These are phyloP conservation scores for Picathartes gymnocephalus DNA, from an alignment of 2,113 vertebrate species.

Conservation along the genomic window DNA sequence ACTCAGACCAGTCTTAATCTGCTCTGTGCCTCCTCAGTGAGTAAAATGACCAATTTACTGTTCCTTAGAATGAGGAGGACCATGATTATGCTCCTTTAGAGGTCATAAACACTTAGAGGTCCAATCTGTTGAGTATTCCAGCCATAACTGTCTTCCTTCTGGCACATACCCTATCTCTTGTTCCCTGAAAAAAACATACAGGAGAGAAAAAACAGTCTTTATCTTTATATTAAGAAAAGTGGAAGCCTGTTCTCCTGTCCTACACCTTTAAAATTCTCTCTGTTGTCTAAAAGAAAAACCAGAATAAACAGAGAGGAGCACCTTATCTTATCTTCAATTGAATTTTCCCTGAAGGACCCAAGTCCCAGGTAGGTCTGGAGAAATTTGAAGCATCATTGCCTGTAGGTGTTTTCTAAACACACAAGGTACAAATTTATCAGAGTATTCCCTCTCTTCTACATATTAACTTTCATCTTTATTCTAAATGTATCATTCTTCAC, in stretches of 20 bases:
- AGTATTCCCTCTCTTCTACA: not conserved
- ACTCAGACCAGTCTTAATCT: not conserved
- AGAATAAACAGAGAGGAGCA: not conserved
- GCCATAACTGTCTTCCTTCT: not conserved
- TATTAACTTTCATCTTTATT: slow-evolving; percentile 44
- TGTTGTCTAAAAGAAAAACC: not conserved
- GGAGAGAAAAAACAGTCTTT: not conserved
- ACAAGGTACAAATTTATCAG: slow-evolving; percentile 26
- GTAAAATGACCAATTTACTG: not conserved
- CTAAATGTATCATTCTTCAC: not conserved
- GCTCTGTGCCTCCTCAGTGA: not conserved
- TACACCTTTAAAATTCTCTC: slow-evolving; percentile 33
- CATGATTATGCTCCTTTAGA: not conserved
- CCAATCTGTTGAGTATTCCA: not conserved
- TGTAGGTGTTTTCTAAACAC: slow-evolving; percentile 27
- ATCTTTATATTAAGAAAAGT: not conserved
- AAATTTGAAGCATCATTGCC: not conserved
- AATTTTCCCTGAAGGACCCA: slow-evolving; percentile 20
- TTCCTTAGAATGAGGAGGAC: not conserved
- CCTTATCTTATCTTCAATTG: slow-evolving; percentile 28
- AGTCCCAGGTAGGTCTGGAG: slow-evolving; percentile 2
- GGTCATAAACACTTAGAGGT: not conserved
- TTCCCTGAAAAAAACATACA: not conserved
- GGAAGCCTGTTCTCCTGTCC: not conserved
- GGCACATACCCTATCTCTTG: not conserved